Percentiles rank a stretch among this genome's conserved stretches.
These are phyloP conservation scores for Formica selysi DNA, from an alignment of 1,140 invertebrate species.

Conservation along the genomic window DNA sequence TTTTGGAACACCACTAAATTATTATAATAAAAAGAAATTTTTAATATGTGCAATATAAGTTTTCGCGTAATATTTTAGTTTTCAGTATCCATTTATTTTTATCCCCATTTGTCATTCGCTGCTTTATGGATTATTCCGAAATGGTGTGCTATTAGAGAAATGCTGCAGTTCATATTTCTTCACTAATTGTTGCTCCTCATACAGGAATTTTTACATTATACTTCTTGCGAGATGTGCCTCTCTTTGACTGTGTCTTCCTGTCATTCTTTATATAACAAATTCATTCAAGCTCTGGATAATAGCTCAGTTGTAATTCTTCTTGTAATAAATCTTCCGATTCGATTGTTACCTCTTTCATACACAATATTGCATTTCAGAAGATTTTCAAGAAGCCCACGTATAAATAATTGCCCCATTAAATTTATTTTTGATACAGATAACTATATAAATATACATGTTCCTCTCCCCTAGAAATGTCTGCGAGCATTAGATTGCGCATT, in stretches of 20 bases:
- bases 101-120: background rate
- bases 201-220: background rate
- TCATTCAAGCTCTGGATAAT: background rate
- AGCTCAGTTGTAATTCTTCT: background rate
- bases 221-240: conserved; percentile 1
- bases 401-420: background rate
- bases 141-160: conserved; percentile 16
- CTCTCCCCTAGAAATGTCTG: background rate
- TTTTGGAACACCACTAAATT: background rate
- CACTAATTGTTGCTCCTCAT: background rate
- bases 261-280: background rate
- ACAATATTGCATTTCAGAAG: background rate
- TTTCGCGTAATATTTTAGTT: background rate
- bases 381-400: background rate
- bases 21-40: background rate
- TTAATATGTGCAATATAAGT: background rate
- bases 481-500: background rate
- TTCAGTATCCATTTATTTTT: background rate
- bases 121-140: conserved; percentile 2
- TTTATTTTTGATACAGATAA: conserved; percentile 15
- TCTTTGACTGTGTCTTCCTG: conserved; percentile 12
- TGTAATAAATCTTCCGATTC: background rate
- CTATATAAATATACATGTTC: background rate
- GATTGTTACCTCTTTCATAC: background rate
- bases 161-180: background rate